phyloP scores from a whole-genome alignment of 92 coral and sea anemone species.

The Actinernus sp. region DNA sequence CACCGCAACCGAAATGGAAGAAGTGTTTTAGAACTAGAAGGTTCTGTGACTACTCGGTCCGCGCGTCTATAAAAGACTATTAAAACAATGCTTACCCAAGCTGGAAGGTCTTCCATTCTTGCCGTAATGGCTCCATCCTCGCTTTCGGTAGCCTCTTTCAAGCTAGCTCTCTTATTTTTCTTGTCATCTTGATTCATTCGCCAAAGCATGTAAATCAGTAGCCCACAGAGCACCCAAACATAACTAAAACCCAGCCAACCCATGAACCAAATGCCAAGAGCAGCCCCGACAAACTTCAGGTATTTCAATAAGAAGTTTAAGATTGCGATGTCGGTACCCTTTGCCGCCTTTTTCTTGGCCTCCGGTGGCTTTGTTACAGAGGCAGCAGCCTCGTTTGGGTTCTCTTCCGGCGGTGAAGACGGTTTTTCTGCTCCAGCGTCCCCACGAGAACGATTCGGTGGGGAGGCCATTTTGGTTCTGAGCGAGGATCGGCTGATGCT shows the following conservation, averaged over 20 bases:
- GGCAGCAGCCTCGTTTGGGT: constrained; percentile 12
- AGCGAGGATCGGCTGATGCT: too few relatives aligned
- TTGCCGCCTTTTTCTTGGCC: constrained; percentile 63
- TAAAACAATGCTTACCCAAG: constrained; percentile 99
- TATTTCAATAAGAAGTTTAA: constrained; percentile 87
- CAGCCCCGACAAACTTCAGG: constrained; percentile 92
- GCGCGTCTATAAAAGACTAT: too few relatives aligned
- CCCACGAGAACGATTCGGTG: too few relatives aligned
- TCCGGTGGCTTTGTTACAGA: constrained; percentile 22
- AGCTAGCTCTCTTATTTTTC: constrained; percentile 65
- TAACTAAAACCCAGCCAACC: constrained; percentile 94
- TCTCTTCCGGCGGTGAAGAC: neutral
- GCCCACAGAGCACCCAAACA: constrained; percentile 87
- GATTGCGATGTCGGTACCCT: constrained; percentile 72
- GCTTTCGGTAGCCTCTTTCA: constrained; percentile 68
- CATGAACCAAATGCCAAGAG: constrained; percentile 91
- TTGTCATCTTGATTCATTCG: constrained; percentile 85
- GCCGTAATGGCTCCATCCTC: constrained; percentile 79
- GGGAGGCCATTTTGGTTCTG: too few relatives aligned
- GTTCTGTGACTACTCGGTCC: too few relatives aligned
- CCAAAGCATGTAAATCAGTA: constrained; percentile 84
- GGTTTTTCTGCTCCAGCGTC: constrained; percentile 29
- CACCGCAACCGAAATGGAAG: too few relatives aligned
- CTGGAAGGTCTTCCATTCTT: constrained; percentile 93
- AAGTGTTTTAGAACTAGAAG: too few relatives aligned